Evolutionary conservation across 2,888 invertebrate genomes (phyloP), one percentile per base, ranked within the genome.

Genomic region (Pterostichus niger): DNA sequence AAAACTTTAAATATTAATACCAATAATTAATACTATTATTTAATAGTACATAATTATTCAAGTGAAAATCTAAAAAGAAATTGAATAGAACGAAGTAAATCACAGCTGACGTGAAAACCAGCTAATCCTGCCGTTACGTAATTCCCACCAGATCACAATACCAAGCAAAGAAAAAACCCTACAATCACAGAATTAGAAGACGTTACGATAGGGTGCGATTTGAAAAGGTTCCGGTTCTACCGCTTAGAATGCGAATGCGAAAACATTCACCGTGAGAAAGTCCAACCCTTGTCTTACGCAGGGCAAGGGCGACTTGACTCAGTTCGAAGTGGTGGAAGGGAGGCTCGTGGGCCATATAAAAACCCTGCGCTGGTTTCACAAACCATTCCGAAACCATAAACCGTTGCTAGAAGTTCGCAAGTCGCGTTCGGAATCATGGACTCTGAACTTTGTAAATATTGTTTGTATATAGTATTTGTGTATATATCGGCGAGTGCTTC

Each of bases 311-410:
- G 15, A 75, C 33, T 13, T 35, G 3, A 31, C 10, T 24, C 15
- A 13, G 9, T 24, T 24, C 44, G 13, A 33, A 11, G 11, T 33
- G 54, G 75, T 73, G 82, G 82, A 59, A 82, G 82, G 82, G 82
- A 82, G 68, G 46, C 56, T 13, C n/a, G 40, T 17, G 52, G 40
- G 17, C 15, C 40, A 82, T 82, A 82, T 82, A 82, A 75, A 82
- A 82, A 82, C 59, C 46, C 61, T 6, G 15, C 49, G 61, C n/a
- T 11, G n/a, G 17, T 15, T 13, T 4, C 15, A 10, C 11, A 75
- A 82, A 75, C 40, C 82, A 82, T 82, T 82, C 82, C 82, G 82
- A 82, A 82, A 82, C 82, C 33, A 46, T 61, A 17, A 75, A 31
- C 44, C 82, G 75, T 82, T 75, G 82, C 81, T 75, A 46, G n/a